Evolutionary conservation across 2,113 vertebrate genomes (phyloP).

Genomic region (Ammodytes marinus): DNA sequence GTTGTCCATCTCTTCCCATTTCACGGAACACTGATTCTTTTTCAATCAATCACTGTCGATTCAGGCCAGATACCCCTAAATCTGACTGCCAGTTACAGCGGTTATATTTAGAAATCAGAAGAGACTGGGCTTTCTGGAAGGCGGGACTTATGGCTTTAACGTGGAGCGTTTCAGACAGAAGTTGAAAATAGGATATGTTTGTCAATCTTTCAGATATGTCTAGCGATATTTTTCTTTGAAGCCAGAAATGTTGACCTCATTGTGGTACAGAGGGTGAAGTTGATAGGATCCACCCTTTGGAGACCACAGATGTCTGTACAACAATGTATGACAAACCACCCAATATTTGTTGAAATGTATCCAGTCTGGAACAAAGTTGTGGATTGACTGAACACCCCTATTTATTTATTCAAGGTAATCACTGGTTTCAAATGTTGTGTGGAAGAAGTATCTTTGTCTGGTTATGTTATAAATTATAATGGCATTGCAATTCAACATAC

Average conservation of each 20-base stretch:
- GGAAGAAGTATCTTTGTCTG: neutral
- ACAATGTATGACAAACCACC: neutral
- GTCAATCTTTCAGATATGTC: too few relatives aligned
- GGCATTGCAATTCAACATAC: conserved; percentile 14
- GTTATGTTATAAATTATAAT: neutral
- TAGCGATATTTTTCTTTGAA: too few relatives aligned
- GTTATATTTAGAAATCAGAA: too few relatives aligned
- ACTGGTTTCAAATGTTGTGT: conserved; percentile 4
- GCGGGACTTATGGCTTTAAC: too few relatives aligned
- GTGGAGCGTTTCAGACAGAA: too few relatives aligned
- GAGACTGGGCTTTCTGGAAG: too few relatives aligned
- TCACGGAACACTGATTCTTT: too few relatives aligned
- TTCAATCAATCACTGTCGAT: too few relatives aligned
- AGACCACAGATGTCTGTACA: neutral
- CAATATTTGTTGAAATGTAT: neutral
- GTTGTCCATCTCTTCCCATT: too few relatives aligned
- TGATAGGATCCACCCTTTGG: neutral
- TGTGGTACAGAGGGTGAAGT: neutral
- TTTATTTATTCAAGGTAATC: conserved; percentile 15
- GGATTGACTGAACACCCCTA: neutral
- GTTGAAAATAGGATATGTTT: too few relatives aligned
- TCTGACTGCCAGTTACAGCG: too few relatives aligned
- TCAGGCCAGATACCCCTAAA: too few relatives aligned
- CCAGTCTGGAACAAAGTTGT: neutral
- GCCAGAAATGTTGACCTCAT: neutral